Evolutionary conservation across 2,797 vertebrate genomes (phyloP).

Genomic region (Lutjanus argentimaculatus): DNA sequence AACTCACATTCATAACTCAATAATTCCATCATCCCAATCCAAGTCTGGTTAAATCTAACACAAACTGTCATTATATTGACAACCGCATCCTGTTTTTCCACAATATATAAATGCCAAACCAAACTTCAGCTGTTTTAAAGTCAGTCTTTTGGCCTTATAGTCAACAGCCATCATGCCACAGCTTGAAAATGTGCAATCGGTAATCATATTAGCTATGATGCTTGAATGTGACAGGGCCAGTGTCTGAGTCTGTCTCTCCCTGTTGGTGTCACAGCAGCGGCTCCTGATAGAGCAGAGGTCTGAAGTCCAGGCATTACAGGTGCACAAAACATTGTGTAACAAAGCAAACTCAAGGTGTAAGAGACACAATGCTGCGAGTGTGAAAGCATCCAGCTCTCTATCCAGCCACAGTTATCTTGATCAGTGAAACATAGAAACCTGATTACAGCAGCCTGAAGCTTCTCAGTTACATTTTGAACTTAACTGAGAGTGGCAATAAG

Average conservation of each 20-base stretch:
- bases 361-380: constrained; percentile 1
- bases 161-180: constrained; percentile 10
- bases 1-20: not conserved
- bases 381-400: constrained; percentile 22
- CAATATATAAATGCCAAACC: not conserved
- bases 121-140: constrained; percentile 11
- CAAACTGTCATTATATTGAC: constrained; percentile 5
- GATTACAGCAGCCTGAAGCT: not conserved
- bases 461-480: constrained; percentile 1
- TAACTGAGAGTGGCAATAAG: not conserved
- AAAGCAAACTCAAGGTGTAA: constrained; percentile 34
- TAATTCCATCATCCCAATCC: not conserved
- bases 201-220: not conserved
- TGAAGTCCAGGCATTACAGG: constrained; percentile 24
- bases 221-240: not conserved
- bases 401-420: not conserved
- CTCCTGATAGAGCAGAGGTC: constrained; percentile 9
- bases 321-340: constrained; percentile 27
- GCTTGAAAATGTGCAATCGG: not conserved
- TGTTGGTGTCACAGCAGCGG: not conserved
- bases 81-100: not conserved
- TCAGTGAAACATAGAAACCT: not conserved
- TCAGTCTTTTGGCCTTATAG: not conserved
- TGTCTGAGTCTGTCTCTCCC: not conserved
- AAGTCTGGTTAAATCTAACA: constrained; percentile 5